Evolutionary conservation across 2,113 vertebrate genomes (phyloP), one percentile per base, ranked within the genome.

Genomic region (Pampusana beccarii): DNA sequence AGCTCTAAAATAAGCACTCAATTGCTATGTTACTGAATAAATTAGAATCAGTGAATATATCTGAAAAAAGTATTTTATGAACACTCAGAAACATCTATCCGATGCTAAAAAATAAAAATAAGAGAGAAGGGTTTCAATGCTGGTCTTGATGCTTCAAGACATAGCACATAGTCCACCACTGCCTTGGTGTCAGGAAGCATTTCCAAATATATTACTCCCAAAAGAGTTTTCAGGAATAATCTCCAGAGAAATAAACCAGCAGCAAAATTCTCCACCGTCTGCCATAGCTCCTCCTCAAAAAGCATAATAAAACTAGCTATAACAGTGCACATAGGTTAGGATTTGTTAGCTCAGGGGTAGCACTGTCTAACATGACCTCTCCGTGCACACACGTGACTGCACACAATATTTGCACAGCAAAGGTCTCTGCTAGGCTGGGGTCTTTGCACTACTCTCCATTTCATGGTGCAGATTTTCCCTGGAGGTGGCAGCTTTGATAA

Each of bases 331-430:
- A 10, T 7, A 1, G 2, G 10, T 70, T 60, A 36, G 20, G 19
- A 36, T 77, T 36, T 56, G 4, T 40, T 62, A 54, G 46, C 8
- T 53, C 2, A 7, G 8, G 18, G 42, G 11, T 5, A 40, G 7
- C 38, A 53, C 15, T 36, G 16, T 40, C 40, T 78, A n/a, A 44
- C 53, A 42, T 4, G 29, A 72, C 18, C 28, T 73, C 61, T 58
- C 36, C 3, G 1, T 0, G 1, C 33, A 34, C 54, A 54, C 78
- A 10, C 25, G 11, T 10, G 13, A 57, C 11, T 61, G 5, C 9
- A 28, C 0, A 1, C 25, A 66, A 7, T 26, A 66, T 50, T 73
- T 77, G 5, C 28, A 48, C 24, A 80, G 18, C 10, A 57, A 78
- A 84, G 4, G 10, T 73, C 64, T 78, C 73, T 66, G 44, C 56